Evolutionary conservation across 1,140 invertebrate species (phyloP).

Genomic region (Dolichoris vasculosae): DNA sequence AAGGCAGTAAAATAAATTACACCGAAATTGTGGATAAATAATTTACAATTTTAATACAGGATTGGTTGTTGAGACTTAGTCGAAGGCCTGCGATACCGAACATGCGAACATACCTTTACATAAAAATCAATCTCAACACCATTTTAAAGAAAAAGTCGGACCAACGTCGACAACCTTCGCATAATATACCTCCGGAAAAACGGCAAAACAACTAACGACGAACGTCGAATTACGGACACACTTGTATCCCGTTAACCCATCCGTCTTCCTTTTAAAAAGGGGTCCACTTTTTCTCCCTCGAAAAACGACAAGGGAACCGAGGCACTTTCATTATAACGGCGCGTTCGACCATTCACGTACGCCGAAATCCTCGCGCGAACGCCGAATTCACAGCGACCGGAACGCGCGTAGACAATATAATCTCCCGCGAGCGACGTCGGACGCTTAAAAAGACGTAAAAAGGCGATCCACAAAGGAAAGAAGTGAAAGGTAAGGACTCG

Average conservation of each 20-base stretch:
- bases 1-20: constrained; percentile 22
- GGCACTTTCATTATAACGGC: neutral
- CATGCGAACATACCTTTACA: neutral
- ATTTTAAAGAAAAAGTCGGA: neutral
- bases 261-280: neutral
- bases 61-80: too few relatives aligned
- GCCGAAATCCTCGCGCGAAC: neutral
- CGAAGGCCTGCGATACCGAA: neutral
- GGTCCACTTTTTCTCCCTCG: neutral
- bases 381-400: constrained; percentile 7
- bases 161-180: neutral
- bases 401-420: neutral
- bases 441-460: neutral
- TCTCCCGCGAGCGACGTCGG: too few relatives aligned
- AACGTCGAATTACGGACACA: neutral
- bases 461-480: neutral
- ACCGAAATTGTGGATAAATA: neutral
- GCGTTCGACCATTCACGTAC: neutral
- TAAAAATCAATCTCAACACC: too few relatives aligned
- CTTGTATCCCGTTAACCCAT: neutral
- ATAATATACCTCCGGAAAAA: too few relatives aligned
- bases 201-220: neutral
- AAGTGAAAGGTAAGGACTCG: neutral
- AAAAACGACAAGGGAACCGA: too few relatives aligned
- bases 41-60: constrained; percentile 5